These are phyloP conservation scores for Muntiacus muntjak DNA, from an alignment of 2,113 vertebrate genomes.

Conservation along the genomic window DNA sequence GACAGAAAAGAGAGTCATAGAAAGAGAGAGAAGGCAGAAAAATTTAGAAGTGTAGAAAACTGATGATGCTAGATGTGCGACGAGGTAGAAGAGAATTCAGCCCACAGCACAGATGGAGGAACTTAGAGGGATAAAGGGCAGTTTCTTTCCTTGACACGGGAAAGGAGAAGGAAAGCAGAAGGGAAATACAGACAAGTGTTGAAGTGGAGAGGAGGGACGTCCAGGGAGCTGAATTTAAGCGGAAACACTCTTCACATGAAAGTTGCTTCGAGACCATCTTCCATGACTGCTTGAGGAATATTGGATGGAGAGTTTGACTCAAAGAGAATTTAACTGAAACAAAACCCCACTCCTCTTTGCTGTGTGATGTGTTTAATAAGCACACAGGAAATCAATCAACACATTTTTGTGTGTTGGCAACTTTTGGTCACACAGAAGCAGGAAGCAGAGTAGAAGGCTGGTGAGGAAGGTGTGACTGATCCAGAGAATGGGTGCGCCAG, in stretches of 20 bases:
- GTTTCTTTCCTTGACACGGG: neutral
- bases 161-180: neutral
- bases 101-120: neutral
- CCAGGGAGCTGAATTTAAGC: neutral
- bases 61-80: neutral
- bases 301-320: neutral
- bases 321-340: neutral
- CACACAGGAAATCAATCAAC: neutral
- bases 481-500: neutral
- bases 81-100: neutral
- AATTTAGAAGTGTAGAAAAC: neutral
- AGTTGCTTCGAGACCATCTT: neutral
- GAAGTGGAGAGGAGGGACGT: accelerated
- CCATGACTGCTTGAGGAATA: neutral
- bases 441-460: neutral
- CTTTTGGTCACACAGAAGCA: neutral
- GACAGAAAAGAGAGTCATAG: neutral
- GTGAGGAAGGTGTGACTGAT: neutral
- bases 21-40: neutral
- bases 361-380: neutral
- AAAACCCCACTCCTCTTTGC: neutral
- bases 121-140: accelerated
- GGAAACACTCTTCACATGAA: neutral
- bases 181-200: accelerated
- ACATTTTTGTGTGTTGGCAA: neutral